Evolutionary conservation across 2,113 vertebrate species (phyloP), one percentile per base, ranked within the genome.

Genomic region (Notiomystis cincta): DNA sequence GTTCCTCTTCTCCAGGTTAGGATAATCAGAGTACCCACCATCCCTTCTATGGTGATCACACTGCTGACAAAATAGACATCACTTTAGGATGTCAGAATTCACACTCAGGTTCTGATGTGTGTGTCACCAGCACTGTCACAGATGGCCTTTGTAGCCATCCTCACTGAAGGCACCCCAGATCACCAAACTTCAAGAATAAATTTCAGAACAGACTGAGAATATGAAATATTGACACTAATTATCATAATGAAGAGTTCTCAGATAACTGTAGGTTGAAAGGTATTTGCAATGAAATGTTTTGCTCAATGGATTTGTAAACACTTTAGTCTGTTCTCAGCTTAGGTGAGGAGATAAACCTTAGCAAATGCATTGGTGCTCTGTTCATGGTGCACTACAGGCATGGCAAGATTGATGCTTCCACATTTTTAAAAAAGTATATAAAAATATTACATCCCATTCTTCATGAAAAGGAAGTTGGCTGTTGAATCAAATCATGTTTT

Each of bases 361-460:
- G 19, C 28, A 67, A 65, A 64, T 24, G 11, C 8, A 33, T 38
- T 71, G 25, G 9, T 62, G 8, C 33, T 51, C 21, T 50, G 33
- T 23, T 78, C 65, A 73, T 15, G 71, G 5, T 9, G 13, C 11
- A 58, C 9, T 38, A 13, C 11, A 12, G 1, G 6, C 7, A 12
- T 71, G 44, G 12, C 5, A 65, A 62, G 30, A 44, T 12, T 31
- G 40, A 42, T 28, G 13, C 4, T 70, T 88, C 71, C 33, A 58
- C 1, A 61, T 51, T 54, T 45, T 1, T 0, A 13, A 33, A 71
- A n/a, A 51, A 11, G 28, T 5, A 2, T 31, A 17, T 40, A 5
- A 28, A 54, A 56, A 64, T 18, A 9, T 16, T 30, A 17, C 11
- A 54, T 71, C 16, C 24, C 4, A 5, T n/a, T 76, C 76, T 67